These are phyloP conservation scores for Beris chalybata DNA, from an alignment of 2,888 invertebrate genomes.

Conservation along the genomic window DNA sequence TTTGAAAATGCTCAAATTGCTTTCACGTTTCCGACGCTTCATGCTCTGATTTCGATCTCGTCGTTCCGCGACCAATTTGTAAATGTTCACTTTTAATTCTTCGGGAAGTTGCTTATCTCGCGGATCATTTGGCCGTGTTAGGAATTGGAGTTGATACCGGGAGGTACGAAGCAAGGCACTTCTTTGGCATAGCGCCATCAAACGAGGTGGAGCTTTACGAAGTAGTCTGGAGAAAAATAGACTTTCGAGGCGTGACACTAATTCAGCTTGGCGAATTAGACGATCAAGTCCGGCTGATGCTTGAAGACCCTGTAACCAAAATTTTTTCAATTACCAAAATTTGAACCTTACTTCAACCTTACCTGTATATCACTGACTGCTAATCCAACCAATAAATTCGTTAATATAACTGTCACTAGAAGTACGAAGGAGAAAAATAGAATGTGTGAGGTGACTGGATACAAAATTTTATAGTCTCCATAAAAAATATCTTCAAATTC, in stretches of 20 bases:
- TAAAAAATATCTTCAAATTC: constrained; percentile 86
- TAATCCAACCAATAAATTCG: constrained; percentile 80
- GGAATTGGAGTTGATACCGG: constrained; percentile 70
- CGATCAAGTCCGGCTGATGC: constrained; percentile 79
- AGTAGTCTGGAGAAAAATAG: constrained; percentile 78
- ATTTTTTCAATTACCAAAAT: background rate
- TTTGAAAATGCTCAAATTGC: constrained; percentile 53
- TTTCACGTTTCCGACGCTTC: constrained; percentile 56
- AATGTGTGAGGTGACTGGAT: constrained; percentile 73
- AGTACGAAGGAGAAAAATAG: constrained; percentile 77
- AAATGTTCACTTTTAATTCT: constrained; percentile 72
- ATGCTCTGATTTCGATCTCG: constrained; percentile 64
- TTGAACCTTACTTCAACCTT: constrained; percentile 48
- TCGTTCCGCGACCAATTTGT: constrained; percentile 72
- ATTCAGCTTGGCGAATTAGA: constrained; percentile 76
- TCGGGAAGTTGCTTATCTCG: constrained; percentile 75
- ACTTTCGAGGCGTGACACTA: constrained; percentile 80
- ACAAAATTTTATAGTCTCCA: constrained; percentile 61
- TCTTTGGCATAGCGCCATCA: constrained; percentile 68
- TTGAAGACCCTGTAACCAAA: constrained; percentile 63
- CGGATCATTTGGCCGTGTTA: constrained; percentile 81
- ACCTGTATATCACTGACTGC: constrained; percentile 81
- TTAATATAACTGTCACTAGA: constrained; percentile 78
- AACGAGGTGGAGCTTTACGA: constrained; percentile 65
- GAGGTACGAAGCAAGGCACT: constrained; percentile 77